Conservation (phyloP, 2,797 vertebrate genomes). For the Echeneis naucrates region DNA sequence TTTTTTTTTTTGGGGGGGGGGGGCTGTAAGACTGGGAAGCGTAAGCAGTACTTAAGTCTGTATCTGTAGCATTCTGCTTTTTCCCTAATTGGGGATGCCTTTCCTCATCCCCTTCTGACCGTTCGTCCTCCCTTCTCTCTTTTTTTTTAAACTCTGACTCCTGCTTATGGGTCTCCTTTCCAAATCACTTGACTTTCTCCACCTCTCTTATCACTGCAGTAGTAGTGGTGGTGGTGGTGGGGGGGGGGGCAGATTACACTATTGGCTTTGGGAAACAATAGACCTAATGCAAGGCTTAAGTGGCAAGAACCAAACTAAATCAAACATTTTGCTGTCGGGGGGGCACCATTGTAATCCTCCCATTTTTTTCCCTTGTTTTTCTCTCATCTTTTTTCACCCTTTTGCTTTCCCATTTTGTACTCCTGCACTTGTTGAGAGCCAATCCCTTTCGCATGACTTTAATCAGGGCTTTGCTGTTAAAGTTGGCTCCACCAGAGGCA, state of each 20-base stretch:
- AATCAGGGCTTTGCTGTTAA: conserved; percentile 54
- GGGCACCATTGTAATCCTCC: conserved; percentile 58
- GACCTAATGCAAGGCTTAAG: conserved; percentile 66
- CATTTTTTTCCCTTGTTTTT: conserved; percentile 53
- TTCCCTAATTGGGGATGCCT: conserved; percentile 58
- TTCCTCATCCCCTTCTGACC: conserved; percentile 7
- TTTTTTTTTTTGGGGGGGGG: too few relatives aligned
- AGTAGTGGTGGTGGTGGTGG: background rate
- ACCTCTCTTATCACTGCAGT: conserved; percentile 43
- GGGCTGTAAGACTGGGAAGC: conserved; percentile 40
- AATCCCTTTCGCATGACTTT: conserved; percentile 43
- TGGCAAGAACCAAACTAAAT: conserved; percentile 73
- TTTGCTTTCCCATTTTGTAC: background rate
- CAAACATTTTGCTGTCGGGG: conserved; percentile 63
- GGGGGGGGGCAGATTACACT: conserved; percentile 45
- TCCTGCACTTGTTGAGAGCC: conserved; percentile 34
- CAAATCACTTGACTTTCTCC: conserved; percentile 23
- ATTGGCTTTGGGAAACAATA: conserved; percentile 68
- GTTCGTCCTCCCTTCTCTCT: conserved; percentile 1
- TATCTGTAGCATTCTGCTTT: conserved; percentile 51
- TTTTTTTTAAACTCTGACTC: conserved; percentile 27
- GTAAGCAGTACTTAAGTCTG: conserved; percentile 50
- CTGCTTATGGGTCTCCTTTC: conserved; percentile 12
- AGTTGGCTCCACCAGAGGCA: conserved; percentile 34
- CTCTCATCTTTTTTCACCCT: conserved; percentile 9